Percentiles rank a stretch among this genome's conserved stretches.
Evolutionary conservation across 2,797 vertebrate genomes (phyloP).

Genomic region (Echeneis naucrates): DNA sequence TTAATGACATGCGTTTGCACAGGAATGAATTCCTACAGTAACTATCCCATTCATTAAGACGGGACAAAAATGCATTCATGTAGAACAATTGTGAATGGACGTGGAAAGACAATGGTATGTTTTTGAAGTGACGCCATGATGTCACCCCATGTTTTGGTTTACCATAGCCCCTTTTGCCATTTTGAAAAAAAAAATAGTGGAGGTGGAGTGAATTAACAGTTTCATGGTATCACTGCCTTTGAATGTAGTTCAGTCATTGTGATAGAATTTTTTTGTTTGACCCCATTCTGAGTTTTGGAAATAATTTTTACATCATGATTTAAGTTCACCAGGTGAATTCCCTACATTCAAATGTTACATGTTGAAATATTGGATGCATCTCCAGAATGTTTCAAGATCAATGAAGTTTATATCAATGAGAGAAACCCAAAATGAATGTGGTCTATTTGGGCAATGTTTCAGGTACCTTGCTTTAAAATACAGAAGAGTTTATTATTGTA

Average conservation of each 20-base stretch:
- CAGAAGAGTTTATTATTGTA: not conserved
- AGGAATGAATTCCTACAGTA: not conserved
- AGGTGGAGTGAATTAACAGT: not conserved
- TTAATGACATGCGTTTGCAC: not conserved
- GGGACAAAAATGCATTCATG: not conserved
- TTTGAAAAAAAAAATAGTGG: too few relatives aligned
- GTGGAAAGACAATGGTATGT: not conserved
- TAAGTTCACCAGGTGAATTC: not conserved
- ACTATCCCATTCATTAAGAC: not conserved
- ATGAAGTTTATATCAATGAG: too few relatives aligned
- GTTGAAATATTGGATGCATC: not conserved
- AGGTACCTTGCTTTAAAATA: not conserved
- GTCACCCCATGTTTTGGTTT: slow-evolving; percentile 7
- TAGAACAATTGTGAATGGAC: slow-evolving; percentile 1
- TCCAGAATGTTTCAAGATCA: not conserved
- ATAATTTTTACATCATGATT: too few relatives aligned
- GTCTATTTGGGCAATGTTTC: not conserved
- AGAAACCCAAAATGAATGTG: not conserved
- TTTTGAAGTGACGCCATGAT: slow-evolving; percentile 13
- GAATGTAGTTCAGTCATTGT: not conserved
- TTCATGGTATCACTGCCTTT: not conserved
- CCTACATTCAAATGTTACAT: too few relatives aligned
- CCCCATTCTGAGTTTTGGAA: too few relatives aligned
- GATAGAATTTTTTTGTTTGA: too few relatives aligned
- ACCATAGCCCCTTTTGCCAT: slow-evolving; percentile 1